These are phyloP conservation scores for Coccyzus lansbergi DNA, from an alignment of 2,797 vertebrate genomes.

Conservation along the genomic window DNA sequence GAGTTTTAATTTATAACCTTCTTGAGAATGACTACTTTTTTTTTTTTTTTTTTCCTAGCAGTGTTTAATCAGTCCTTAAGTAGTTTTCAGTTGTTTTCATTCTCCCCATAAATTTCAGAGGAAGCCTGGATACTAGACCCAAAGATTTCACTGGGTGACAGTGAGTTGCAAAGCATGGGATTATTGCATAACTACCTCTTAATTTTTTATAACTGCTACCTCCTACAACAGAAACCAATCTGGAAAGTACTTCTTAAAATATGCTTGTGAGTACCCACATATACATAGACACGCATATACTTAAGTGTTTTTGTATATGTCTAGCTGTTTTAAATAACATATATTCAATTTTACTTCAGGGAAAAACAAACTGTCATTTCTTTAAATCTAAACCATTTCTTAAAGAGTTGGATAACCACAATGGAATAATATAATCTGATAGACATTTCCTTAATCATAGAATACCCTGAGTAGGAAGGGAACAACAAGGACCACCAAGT, in stretches of 20 bases:
- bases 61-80: not conserved
- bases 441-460: not conserved
- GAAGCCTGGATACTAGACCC: not conserved
- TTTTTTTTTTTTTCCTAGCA: not conserved
- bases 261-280: not conserved
- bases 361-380: not conserved
- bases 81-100: not conserved
- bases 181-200: not conserved
- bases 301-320: not conserved
- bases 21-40: not conserved
- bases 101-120: not conserved
- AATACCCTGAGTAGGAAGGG: no score
- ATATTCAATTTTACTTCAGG: not conserved
- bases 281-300: not conserved
- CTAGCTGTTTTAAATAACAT: not conserved
- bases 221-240: not conserved
- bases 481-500: no score
- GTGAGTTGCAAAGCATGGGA: not conserved
- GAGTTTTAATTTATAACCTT: fast-evolving
- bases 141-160: not conserved
- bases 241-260: not conserved
- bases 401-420: not conserved
- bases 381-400: not conserved
- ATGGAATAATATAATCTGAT: not conserved
- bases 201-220: not conserved